Evolutionary conservation across 2,113 vertebrate species (phyloP), one percentile per base, ranked within the genome.

Genomic region (Galeopterus variegatus): DNA sequence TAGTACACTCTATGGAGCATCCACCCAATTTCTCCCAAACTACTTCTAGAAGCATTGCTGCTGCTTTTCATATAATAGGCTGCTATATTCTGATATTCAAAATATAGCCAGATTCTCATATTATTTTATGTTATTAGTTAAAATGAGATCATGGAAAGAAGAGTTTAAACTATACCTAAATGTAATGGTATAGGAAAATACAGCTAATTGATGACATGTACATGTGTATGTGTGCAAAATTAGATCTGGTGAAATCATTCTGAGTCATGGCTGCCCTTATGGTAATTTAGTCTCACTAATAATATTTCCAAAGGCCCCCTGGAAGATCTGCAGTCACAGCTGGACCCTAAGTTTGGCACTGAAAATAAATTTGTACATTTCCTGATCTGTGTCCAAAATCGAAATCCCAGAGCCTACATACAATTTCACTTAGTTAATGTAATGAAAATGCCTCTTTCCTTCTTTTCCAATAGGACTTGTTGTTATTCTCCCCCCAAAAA

Each of bases 221-320:
- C 88, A 81, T 85, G 60, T 95, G 90, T 95, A 86, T 58, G 36
- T 67, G 50, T 95, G 33, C 80, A 88, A 93, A 97, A 95, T 85
- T 93, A 94, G 67, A 81, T 67, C 83, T 96, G 56, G 64, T 95
- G 83, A 97, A 86, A 82, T 97, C 95, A 88, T 90, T 96, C 94
- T 93, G 75, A 96, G 95, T 95, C 94, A 93, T 92, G 70, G 90
- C 45, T 96, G 72, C 64, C 75, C 65, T 93, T 88, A 90, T 75
- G 93, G 36, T 80, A 88, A 96, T 92, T 96, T 81, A 94, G 90
- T 90, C 81, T 97, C 93, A 69, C 69, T 92, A 94, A 88, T 67
- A 64, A n/a, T 85, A 92, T 88, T 96, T 96, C 88, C 85, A 94
- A 87, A 83, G 41, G 48, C 87, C 64, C 21, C 94, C 76, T 87